A percentile compares a stretch with the other conserved stretches of the same genome.
phyloP scores from a whole-genome alignment of 2,888 invertebrate species.

The Cerceris ruficornis region DNA sequence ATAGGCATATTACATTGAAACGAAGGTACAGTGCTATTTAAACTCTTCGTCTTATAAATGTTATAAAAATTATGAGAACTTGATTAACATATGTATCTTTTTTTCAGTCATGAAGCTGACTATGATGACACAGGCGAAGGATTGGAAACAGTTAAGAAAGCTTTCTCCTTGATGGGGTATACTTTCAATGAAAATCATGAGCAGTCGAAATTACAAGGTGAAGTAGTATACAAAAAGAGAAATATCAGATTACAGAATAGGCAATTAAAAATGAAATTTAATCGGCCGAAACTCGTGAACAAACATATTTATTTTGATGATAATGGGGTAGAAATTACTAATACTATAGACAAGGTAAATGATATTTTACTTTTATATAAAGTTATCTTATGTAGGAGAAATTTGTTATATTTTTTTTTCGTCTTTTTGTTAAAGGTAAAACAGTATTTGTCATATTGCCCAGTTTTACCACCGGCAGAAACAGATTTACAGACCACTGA shows the following conservation, averaged over 20 bases:
- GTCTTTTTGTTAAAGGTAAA: conserved; percentile 67
- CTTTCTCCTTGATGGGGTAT: conserved; percentile 86
- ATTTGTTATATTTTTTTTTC: neutral
- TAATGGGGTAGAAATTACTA: conserved; percentile 84
- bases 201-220: conserved; percentile 81
- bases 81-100: conserved; percentile 10
- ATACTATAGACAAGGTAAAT: conserved; percentile 79
- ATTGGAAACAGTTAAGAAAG: conserved; percentile 84
- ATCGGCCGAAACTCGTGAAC: conserved; percentile 82
- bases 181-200: conserved; percentile 73
- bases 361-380: neutral
- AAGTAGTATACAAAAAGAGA: conserved; percentile 86
- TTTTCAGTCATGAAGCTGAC: conserved; percentile 84
- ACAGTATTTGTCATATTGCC: conserved; percentile 71
- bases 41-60: neutral
- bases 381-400: neutral
- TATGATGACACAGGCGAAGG: conserved; percentile 82
- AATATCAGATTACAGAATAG: conserved; percentile 84
- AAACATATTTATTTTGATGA: conserved; percentile 87
- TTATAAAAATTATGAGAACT: neutral
- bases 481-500: conserved; percentile 70
- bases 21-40: conserved; percentile 81
- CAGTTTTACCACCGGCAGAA: conserved; percentile 64
- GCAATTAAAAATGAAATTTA: conserved; percentile 82
- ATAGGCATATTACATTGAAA: conserved; percentile 83